Conservation (phyloP, 53 echinoderm and acorn worm genomes). For the Pentamera pediparva region DNA sequence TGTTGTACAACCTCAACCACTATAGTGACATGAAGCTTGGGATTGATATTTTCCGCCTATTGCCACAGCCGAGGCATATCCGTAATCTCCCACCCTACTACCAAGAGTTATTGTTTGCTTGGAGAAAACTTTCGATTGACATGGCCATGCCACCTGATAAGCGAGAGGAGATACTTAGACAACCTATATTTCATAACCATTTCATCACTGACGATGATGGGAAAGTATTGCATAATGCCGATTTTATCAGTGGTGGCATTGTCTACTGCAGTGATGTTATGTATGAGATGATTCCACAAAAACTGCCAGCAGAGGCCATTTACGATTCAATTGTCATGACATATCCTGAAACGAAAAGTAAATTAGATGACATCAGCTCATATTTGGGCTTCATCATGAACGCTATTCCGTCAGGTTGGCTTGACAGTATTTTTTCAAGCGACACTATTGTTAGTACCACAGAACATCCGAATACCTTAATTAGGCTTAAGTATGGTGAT, state of each 20-base stretch:
- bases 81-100: neutral
- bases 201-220: neutral
- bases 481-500: neutral
- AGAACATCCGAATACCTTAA: neutral
- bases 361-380: neutral
- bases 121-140: neutral
- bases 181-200: neutral
- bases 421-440: neutral
- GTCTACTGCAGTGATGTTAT: neutral
- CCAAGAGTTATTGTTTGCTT: neutral
- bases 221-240: neutral
- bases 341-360: neutral
- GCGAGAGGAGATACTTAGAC: neutral
- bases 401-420: neutral
- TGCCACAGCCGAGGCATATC: neutral
- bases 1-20: neutral
- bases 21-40: neutral
- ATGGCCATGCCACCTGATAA: neutral
- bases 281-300: neutral
- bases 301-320: neutral
- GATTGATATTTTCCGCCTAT: neutral
- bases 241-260: neutral
- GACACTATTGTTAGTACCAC: neutral
- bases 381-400: neutral
- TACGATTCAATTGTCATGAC: neutral